Evolutionary conservation across 2,113 vertebrate species (phyloP).

Genomic region (Oryzias melastigma): DNA sequence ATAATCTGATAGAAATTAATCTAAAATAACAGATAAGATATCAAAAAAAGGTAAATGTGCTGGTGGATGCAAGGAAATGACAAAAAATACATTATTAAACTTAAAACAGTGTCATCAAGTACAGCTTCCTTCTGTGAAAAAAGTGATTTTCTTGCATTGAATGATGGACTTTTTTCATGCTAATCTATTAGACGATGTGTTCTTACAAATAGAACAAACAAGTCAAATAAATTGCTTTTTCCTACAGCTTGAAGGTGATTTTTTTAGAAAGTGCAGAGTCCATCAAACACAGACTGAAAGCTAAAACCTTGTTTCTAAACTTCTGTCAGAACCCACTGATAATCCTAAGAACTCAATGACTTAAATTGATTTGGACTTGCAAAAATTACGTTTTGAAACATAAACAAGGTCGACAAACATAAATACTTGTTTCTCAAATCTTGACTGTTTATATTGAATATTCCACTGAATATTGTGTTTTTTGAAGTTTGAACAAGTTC

Average conservation of each 20-base stretch:
- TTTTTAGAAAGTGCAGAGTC: background rate
- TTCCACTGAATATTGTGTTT: too few species aligned
- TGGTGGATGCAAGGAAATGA: background rate
- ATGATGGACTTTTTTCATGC: background rate
- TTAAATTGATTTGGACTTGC: slow-evolving; percentile 4
- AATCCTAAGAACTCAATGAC: slow-evolving; percentile 16
- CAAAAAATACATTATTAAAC: background rate
- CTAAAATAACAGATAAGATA: background rate
- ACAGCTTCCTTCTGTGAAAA: background rate
- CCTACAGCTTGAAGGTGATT: background rate
- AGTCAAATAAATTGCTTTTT: background rate
- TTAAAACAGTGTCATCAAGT: background rate
- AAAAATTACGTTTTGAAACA: slow-evolving; percentile 11
- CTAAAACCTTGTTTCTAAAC: background rate
- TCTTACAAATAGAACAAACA: background rate
- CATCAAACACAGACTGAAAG: background rate
- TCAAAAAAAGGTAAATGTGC: too few species aligned
- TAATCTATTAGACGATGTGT: fast-evolving
- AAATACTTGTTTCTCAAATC: background rate
- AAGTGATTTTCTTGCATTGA: background rate
- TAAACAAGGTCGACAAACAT: slow-evolving; percentile 32
- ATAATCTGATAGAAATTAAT: background rate
- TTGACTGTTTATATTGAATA: background rate
- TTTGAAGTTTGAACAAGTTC: too few species aligned
- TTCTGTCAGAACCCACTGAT: slow-evolving; percentile 15